Base-by-base conservation (phyloP, 1,140 invertebrate species). In the Dendrolimus kikuchii region DNA sequence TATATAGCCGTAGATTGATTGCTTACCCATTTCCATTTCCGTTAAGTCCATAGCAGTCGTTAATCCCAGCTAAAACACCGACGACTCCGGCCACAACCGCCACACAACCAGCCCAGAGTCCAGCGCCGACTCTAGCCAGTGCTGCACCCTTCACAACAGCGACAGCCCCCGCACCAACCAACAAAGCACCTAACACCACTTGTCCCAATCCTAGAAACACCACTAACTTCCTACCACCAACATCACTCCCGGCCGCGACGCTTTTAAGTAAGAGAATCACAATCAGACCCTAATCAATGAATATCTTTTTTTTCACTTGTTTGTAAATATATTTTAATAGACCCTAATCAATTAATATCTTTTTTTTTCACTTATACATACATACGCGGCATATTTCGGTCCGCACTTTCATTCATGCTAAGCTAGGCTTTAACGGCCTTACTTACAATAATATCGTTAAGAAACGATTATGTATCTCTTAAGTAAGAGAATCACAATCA, bases 31-130 rank as follows among this genome's bases (percentile, higher is more conserved):
- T 71, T 52, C 73, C 61, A 45, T 69, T 59, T 63, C 81, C 67
- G 69, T 81, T 61, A 49, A 89, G 62, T 58, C 82, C 84, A 67
- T 90, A 91, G 66, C 89, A 90, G 60, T 88, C 87, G 55, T 89
- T 89, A 44, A 91, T 88, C 38, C 90, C 88, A 42, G 90, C 89
- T 5, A 90, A 64, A 10, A 90, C 77, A 0, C 90, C 90, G 4
- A 89, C 79, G 2, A 90, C 85, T 4, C 90, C 90, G 5, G 89
- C 86, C 5, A 86, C 78, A 37, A 90, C 87, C 7, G 90, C 89
- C 40, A 90, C 72, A 51, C 89, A 88, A 7, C 91, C 91, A 46
- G 90, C 88, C 91, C 90, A 92, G 52, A 92, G 79, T 0, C 90
- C 90, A 0, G 88, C 89, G 2, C 90, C 90, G 42, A 90, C 89